A percentile compares a stretch with the other conserved stretches of the same genome.
These are phyloP conservation scores for Calidris pygmaea DNA, from an alignment of 2,113 vertebrate species.

Conservation along the genomic window DNA sequence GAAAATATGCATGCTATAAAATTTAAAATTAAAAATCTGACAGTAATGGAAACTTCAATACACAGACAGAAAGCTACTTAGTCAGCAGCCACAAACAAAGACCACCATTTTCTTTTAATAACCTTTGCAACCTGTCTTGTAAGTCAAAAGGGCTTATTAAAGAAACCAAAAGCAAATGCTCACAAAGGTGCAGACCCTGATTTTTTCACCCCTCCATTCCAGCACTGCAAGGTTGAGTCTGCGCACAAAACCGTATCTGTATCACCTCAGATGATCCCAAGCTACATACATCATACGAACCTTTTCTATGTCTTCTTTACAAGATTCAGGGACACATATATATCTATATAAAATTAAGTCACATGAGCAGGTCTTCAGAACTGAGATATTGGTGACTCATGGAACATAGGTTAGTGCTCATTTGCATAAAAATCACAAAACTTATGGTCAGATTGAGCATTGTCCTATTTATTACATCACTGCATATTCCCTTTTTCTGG, in stretches of 20 bases:
- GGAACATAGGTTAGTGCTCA: neutral
- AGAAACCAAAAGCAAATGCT: neutral
- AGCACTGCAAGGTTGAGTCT: neutral
- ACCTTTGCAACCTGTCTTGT: neutral
- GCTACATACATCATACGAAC: accelerated
- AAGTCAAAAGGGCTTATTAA: neutral
- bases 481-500: neutral
- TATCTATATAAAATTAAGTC: neutral
- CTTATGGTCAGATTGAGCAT: neutral
- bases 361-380: neutral
- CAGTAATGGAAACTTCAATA: conserved; percentile 33
- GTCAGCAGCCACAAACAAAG: conserved; percentile 30
- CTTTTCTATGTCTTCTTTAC: neutral
- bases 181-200: neutral
- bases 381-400: neutral
- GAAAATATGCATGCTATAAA: conserved; percentile 9
- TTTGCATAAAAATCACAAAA: neutral
- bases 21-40: conserved; percentile 45
- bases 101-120: neutral
- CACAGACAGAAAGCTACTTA: neutral
- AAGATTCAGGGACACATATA: accelerated
- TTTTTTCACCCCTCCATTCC: neutral
- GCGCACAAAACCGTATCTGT: accelerated
- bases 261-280: neutral
- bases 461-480: neutral